phyloP scores from a whole-genome alignment of 1,140 invertebrate genomes.

The Drosophila sp. region DNA sequence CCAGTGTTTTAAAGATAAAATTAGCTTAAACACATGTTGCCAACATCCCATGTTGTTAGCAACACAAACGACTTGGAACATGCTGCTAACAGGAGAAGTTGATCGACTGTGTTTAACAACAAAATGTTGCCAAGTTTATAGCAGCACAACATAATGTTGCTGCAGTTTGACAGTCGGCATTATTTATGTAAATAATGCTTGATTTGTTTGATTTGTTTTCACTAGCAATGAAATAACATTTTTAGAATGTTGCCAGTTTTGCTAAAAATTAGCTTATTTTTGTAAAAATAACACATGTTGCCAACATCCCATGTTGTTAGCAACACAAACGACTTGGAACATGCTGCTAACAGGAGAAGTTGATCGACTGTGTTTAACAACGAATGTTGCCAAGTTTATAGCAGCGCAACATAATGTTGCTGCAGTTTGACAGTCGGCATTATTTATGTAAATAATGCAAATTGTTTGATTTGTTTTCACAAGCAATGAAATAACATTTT shows the following conservation, averaged over 20 bases:
- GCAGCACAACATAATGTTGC: not conserved
- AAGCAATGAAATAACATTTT: slow-evolving; percentile 11
- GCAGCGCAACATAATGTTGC: no score
- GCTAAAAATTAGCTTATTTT: not conserved
- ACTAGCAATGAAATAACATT: slow-evolving; percentile 8
- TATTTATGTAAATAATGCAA: slow-evolving; percentile 30
- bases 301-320: not conserved
- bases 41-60: not conserved
- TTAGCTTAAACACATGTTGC: slow-evolving; percentile 5
- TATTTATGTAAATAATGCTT: slow-evolving; percentile 27
- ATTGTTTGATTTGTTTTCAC: slow-evolving; percentile 22
- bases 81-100: not conserved
- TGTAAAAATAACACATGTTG: slow-evolving; percentile 14
- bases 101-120: not conserved
- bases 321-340: not conserved
- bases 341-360: not conserved
- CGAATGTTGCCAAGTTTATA: slow-evolving; percentile 18
- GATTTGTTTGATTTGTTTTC: slow-evolving; percentile 24
- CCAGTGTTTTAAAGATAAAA: not conserved
- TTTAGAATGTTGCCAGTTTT: not conserved
- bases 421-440: no score
- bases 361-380: not conserved
- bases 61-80: not conserved
- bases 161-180: no score
- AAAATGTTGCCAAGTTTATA: slow-evolving; percentile 6